Percentiles rank a stretch among this genome's conserved stretches.
Conservation (phyloP, 2,888 invertebrate genomes). For the Eristalis tenax region DNA sequence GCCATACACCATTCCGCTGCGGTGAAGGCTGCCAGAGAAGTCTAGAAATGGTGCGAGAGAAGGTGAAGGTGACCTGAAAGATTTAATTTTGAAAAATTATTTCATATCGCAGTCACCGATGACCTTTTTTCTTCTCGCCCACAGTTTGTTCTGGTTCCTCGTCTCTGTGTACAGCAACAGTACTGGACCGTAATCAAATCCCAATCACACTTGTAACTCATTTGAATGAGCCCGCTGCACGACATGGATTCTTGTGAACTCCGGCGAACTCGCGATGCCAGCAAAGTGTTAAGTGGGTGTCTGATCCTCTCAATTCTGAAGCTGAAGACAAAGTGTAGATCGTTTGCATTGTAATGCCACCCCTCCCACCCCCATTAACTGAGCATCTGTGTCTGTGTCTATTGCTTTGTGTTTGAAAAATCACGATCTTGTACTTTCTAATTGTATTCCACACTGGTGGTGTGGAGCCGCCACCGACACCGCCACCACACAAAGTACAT, state of each 20-base stretch:
- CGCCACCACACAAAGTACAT: background rate
- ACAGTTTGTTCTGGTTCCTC: too few species aligned
- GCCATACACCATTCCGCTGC: too few species aligned
- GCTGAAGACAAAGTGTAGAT: slow-evolving; percentile 35
- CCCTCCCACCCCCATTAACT: background rate
- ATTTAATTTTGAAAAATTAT: too few species aligned
- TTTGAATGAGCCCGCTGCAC: background rate
- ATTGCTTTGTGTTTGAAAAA: slow-evolving; percentile 20
- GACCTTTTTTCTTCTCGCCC: too few species aligned
- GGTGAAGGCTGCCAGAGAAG: too few species aligned
- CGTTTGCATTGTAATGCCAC: slow-evolving; percentile 39
- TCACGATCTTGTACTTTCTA: slow-evolving; percentile 72
- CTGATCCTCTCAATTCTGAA: slow-evolving; percentile 10
- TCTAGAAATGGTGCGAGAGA: too few species aligned
- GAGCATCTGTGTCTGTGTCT: background rate
- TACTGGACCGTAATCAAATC: background rate
- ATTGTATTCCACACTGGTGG: slow-evolving; percentile 43
- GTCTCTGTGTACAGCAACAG: background rate
- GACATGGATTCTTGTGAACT: slow-evolving; percentile 38
- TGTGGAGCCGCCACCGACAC: background rate
- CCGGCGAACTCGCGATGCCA: background rate
- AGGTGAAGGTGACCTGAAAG: too few species aligned
- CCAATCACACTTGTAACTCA: background rate
- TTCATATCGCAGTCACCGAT: too few species aligned
- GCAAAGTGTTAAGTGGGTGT: slow-evolving; percentile 58